Conservation (phyloP, 2,113 vertebrate species). For the Microtus oregoni region DNA sequence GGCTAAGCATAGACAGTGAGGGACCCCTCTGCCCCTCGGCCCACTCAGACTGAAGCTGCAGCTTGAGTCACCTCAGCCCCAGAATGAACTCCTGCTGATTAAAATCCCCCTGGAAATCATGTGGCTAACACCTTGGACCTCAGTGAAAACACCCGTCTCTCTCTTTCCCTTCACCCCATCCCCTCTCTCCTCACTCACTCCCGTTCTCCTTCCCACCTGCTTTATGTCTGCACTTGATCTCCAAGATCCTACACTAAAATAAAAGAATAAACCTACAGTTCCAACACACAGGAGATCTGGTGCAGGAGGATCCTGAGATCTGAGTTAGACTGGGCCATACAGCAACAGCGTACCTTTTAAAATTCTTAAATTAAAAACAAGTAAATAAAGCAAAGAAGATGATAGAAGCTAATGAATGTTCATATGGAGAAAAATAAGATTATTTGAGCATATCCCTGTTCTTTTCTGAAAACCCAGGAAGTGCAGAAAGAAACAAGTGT, state of each 20-base stretch:
- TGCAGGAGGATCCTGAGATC: neutral
- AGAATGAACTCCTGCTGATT: neutral
- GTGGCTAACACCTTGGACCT: neutral
- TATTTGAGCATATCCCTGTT: neutral
- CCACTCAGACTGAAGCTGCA: no score
- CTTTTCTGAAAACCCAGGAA: neutral
- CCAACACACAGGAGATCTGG: neutral
- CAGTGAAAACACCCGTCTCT: neutral
- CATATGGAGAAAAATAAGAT: neutral
- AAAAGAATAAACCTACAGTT: neutral
- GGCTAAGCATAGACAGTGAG: neutral
- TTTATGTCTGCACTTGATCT: neutral
- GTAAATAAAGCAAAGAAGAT: neutral
- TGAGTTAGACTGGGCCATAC: neutral
- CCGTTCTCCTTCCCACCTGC: no score
- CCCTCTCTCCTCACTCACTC: neutral
- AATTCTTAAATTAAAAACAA: neutral
- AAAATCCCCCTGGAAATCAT: neutral
- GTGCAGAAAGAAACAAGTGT: neutral
- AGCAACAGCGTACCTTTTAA: neutral
- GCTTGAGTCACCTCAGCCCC: neutral
- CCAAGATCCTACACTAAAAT: no score
- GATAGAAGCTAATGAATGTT: no score
- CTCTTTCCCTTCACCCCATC: neutral
- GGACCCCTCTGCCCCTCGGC: neutral